Conservation (phyloP, 2,113 vertebrate genomes). For the Uria lomvia region DNA sequence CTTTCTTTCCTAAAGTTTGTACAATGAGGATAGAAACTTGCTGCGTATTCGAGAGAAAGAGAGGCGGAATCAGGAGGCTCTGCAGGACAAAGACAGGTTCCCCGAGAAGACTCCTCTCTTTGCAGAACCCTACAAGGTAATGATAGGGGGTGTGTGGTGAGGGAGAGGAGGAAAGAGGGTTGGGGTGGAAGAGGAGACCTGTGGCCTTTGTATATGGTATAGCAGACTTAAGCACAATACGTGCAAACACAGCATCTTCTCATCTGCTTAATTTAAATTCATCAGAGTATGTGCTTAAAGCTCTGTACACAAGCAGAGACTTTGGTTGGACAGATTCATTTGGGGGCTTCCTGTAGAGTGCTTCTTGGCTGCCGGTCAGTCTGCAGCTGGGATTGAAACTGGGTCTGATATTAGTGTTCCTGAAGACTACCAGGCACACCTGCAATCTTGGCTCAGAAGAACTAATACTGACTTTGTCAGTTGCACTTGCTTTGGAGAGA, state of each 20-base stretch:
- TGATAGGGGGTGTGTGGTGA: rapidly evolving
- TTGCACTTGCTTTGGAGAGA: not conserved
- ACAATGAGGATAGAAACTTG: slow-evolving; percentile 90
- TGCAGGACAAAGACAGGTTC: slow-evolving; percentile 78
- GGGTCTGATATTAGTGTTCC: not conserved
- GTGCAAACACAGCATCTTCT: not conserved
- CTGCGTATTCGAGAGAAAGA: slow-evolving; percentile 88
- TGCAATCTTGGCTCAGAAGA: not conserved
- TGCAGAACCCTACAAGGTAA: slow-evolving; percentile 93
- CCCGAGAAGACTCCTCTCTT: slow-evolving; percentile 83
- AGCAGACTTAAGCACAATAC: not conserved
- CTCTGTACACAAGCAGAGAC: not conserved
- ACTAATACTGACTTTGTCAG: not conserved
- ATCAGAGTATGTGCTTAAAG: not conserved
- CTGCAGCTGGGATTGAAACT: not conserved
- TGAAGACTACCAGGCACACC: not conserved
- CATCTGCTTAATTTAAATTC: not conserved
- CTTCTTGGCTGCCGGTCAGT: not conserved
- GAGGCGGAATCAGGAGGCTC: slow-evolving; percentile 85
- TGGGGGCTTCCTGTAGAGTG: not conserved
- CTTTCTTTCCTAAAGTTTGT: slow-evolving; percentile 70
- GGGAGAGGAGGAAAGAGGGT: not conserved
- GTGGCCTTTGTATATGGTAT: not conserved
- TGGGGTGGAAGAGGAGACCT: not conserved
- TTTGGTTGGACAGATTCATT: not conserved